These are phyloP conservation scores for Torymus aiolomorphi DNA, from an alignment of 2,888 invertebrate species.

Conservation along the genomic window DNA sequence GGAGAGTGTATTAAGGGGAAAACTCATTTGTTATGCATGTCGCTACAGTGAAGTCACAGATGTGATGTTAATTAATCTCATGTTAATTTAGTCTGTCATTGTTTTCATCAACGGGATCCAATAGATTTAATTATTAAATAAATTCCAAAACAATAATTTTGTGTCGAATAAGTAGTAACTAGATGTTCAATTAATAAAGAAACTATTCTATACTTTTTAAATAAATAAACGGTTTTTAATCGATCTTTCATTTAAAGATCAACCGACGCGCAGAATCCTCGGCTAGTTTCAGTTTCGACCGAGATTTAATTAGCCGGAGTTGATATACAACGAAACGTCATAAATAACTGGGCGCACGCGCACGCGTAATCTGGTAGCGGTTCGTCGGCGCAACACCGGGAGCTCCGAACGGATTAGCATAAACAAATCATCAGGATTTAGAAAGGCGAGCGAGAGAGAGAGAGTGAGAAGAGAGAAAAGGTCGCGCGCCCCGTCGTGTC, in stretches of 20 bases:
- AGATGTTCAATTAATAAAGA: too few relatives aligned
- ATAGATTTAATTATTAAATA: too few relatives aligned
- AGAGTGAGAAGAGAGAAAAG: slow-evolving; percentile 27
- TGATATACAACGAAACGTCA: slow-evolving; percentile 52
- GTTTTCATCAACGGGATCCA: too few relatives aligned
- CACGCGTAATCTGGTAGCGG: slow-evolving; percentile 40
- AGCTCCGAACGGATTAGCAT: slow-evolving; percentile 68
- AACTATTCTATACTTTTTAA: too few relatives aligned
- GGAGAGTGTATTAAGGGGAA: too few relatives aligned
- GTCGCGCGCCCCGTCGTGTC: slow-evolving; percentile 43
- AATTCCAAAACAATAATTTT: too few relatives aligned
- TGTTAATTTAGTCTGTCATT: too few relatives aligned
- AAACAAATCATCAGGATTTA: slow-evolving; percentile 75
- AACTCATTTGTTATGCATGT: too few relatives aligned
- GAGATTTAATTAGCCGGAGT: slow-evolving; percentile 54
- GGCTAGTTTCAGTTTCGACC: background rate
- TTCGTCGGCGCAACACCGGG: slow-evolving; percentile 16
- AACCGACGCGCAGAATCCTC: slow-evolving; percentile 11
- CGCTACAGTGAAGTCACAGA: too few relatives aligned
- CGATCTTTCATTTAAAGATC: background rate
- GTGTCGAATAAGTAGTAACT: too few relatives aligned
- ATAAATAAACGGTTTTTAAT: background rate
- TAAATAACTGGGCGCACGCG: slow-evolving; percentile 55
- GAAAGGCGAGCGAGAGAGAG: slow-evolving; percentile 55
- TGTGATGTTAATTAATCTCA: too few relatives aligned